Base-by-base conservation (phyloP, 2,888 invertebrate species). In the Hirtodrosophila trivittata region DNA sequence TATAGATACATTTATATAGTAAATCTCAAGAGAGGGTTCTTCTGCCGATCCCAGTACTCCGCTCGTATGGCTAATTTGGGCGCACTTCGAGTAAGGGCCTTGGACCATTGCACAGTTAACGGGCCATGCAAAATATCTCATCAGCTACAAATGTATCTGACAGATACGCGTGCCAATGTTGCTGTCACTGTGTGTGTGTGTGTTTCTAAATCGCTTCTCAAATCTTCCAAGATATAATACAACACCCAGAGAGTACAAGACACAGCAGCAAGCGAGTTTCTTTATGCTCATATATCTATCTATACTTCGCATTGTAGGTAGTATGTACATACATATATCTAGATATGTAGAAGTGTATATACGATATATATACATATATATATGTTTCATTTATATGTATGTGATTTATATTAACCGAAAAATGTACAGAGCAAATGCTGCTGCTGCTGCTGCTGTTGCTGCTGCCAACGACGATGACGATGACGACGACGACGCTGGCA, bases 381-480 rank as follows among this genome's bases (percentile, higher is more conserved):
- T 57, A 38, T 66, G 63, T 21, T 21, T 21, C 18, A 21, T 21
- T 21, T 56, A 72, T 60, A 68, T 64, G 65, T 62, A 75, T 67
- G 76, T 77, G 80, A 85, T 77, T 80, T 82, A 82, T 82, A 80
- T 80, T 85, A 86, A 68, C 83, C 86, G 69, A 75, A 78, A 64
- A 77, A 59, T 65, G 73, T 84, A 76, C 63, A 63, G 77, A 73
- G 75, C 64, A 71, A 74, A 71, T 60, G 71, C 64, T 75, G 75
- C 41, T 55, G 70, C 18, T 65, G 50, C 28, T 37, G 37, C 47
- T 39, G 51, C 10, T n/a, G 37, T 45, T 25, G 38, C 56, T 52
- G 32, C 30, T 25, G 65, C 10, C 26, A 28, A 52, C 38, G 71
- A 21, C 18, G 18, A 41, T n/a, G 41, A n/a, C 21, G 26, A 26